Base-by-base conservation (phyloP, 2,113 vertebrate genomes). In the Anser cygnoides region DNA sequence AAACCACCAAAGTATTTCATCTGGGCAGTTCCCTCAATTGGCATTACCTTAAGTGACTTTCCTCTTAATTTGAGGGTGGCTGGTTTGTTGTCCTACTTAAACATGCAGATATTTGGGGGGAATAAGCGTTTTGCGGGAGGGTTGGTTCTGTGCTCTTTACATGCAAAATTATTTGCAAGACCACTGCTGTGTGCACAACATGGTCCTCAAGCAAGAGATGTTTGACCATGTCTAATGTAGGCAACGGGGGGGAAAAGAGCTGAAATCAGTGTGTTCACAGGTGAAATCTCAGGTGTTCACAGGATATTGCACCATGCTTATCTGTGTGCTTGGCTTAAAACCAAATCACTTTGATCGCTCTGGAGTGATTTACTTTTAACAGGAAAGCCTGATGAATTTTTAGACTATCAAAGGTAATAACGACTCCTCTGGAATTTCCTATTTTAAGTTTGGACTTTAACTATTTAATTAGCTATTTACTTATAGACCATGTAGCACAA, bases 61-160 rank as follows among this genome's bases (percentile, higher is more conserved):
- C 50, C 3, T 79, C 11, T 54, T 83, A 52, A 15, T 71, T 75
- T 63, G 23, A 67, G 29, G 23, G 13, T 78, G 65, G 41, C 9
- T 80, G 43, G 55, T 74, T 70, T 77, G 28, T 81, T 79, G 33
- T 31, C 43, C 7, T 14, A 5, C 46, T 63, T 7, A 31, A 57
- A 23, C 35, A 46, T 22, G 6, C 11, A 63, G 61, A 14, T 70
- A 29, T 70, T 71, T 79, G 29, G 2, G 7, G 33, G 23, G 15
- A 94, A 65, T 5, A 9, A 18, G 23, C 58, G 14, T 86, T 65
- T 77, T 31, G 59, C 0, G 6, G n/a, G 17, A 66, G 0, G 0
- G 10, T 52, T 79, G 41, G 35, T 90, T 70, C 43, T 79, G 76
- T 41, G 19, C 86, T 81, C 20, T 21, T 68, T 25, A 50, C 2